phyloP scores from a whole-genome alignment of 2,113 vertebrate species.

The Hemichromis elongatus region DNA sequence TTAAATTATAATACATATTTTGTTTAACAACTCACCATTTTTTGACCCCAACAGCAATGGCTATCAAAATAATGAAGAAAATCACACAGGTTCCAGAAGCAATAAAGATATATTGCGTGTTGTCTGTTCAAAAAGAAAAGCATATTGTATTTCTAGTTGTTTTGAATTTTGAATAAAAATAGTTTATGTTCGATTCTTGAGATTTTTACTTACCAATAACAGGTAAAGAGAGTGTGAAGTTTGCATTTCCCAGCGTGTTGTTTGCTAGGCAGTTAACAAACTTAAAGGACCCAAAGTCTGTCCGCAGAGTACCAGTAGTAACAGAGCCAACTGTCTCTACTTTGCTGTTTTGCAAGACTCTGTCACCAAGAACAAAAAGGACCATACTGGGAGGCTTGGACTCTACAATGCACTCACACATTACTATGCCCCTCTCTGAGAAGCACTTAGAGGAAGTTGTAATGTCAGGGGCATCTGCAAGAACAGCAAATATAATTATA shows the following conservation, averaged over 20 bases:
- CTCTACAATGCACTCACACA: constrained; percentile 61
- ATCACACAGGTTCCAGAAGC: neutral
- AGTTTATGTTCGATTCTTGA: neutral
- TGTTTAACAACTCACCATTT: constrained; percentile 46
- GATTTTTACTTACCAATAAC: constrained; percentile 4
- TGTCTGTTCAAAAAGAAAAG: constrained; percentile 37
- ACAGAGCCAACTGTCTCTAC: constrained; percentile 20
- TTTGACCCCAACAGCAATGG: constrained; percentile 8
- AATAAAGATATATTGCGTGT: neutral
- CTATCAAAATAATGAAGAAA: constrained; percentile 1
- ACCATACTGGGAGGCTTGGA: constrained; percentile 57
- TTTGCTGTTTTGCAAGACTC: neutral
- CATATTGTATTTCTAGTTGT: neutral
- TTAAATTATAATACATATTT: neutral
- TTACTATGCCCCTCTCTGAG: neutral
- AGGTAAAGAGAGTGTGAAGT: constrained; percentile 14
- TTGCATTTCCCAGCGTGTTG: constrained; percentile 49
- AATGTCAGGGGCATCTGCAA: constrained; percentile 64
- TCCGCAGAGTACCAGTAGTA: constrained; percentile 35
- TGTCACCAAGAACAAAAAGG: constrained; percentile 37
- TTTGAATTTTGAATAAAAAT: neutral
- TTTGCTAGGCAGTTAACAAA: constrained; percentile 56
- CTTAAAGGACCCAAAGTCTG: neutral
- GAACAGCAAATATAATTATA: neutral
- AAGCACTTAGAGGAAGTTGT: constrained; percentile 53